A percentile compares a stretch with the other conserved stretches of the same genome.
phyloP scores from a whole-genome alignment of 2,113 vertebrate genomes.

The Chionomys nivalis region DNA sequence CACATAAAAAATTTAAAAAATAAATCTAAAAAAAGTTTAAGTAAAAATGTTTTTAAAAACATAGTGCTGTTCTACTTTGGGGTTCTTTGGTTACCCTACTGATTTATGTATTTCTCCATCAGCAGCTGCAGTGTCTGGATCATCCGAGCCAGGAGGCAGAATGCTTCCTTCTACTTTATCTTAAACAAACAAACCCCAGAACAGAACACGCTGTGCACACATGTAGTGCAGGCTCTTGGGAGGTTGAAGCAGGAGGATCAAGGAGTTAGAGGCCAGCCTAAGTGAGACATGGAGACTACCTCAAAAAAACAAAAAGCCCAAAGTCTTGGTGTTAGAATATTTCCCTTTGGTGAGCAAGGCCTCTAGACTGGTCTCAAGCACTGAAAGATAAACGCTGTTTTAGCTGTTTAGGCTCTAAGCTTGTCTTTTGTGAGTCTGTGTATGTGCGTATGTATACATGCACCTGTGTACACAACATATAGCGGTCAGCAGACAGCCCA shows the following conservation, averaged over 20 bases:
- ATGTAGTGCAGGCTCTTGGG: neutral
- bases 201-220: neutral
- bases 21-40: neutral
- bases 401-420: no score
- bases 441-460: no score
- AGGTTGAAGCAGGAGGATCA: neutral
- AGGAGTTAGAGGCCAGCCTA: neutral
- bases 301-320: neutral
- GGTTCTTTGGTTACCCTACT: neutral
- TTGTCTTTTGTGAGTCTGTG: no score
- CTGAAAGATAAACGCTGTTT: no score
- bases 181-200: neutral
- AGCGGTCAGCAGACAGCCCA: no score
- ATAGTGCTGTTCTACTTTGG: neutral
- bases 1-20: no score
- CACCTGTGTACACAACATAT: no score
- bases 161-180: neutral
- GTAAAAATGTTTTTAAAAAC: neutral
- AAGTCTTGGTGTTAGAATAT: neutral
- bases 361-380: neutral
- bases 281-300: neutral
- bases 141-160: neutral
- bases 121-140: neutral
- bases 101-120: neutral
- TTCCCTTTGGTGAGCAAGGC: no score